phyloP scores from a whole-genome alignment of 2,113 vertebrate genomes.

The Oriolus oriolus region DNA sequence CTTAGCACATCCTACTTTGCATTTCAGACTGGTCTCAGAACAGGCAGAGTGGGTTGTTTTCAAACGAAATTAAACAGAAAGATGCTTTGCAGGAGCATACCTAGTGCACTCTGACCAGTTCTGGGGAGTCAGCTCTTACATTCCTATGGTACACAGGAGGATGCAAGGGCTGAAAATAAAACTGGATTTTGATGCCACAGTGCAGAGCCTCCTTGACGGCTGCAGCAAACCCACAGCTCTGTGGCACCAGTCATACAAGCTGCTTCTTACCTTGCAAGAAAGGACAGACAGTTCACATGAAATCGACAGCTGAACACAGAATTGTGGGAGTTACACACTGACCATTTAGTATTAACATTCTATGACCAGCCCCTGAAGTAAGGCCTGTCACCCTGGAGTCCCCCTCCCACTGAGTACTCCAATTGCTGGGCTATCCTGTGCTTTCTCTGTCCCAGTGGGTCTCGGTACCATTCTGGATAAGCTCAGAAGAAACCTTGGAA shows the following conservation, averaged over 20 bases:
- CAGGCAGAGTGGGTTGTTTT: background rate
- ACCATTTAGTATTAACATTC: background rate
- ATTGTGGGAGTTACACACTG: background rate
- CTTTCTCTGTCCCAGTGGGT: background rate
- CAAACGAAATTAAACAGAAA: background rate
- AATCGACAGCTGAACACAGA: background rate
- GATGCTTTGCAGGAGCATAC: background rate
- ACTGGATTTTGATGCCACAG: background rate
- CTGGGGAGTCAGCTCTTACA: background rate
- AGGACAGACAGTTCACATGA: background rate
- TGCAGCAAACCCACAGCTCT: background rate
- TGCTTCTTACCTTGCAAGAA: background rate
- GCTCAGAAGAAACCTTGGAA: background rate
- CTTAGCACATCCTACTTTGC: fast-evolving
- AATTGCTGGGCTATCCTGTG: background rate
- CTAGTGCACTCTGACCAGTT: background rate
- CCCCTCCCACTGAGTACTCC: background rate
- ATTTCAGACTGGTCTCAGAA: background rate
- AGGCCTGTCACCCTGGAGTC: background rate
- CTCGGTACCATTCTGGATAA: background rate
- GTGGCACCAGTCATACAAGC: background rate
- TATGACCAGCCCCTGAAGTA: background rate
- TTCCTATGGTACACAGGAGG: background rate
- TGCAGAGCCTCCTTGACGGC: background rate
- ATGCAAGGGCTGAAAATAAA: background rate